Conservation (phyloP, 2,888 invertebrate genomes). For the Cepaea hortensis region DNA sequence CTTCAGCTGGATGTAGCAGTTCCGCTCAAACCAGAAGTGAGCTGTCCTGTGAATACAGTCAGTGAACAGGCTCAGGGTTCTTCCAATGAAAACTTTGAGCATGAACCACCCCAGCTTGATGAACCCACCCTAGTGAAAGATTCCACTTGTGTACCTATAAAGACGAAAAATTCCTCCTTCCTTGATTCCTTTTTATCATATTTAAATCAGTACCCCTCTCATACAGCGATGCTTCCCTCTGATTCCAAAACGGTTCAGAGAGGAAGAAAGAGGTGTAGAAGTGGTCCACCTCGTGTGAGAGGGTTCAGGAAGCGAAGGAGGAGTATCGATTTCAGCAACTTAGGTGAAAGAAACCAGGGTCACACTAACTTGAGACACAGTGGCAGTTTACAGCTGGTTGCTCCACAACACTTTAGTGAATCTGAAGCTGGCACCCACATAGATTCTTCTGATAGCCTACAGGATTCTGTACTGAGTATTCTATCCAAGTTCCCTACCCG, state of each 20-base stretch:
- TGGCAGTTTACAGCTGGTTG: constrained; percentile 9
- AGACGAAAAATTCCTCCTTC: constrained; percentile 49
- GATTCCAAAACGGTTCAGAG: not conserved
- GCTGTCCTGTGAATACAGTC: not conserved
- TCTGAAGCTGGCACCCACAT: not conserved
- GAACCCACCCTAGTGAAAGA: no score
- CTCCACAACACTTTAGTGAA: not conserved
- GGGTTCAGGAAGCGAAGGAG: not conserved
- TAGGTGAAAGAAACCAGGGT: not conserved
- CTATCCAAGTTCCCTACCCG: constrained; percentile 37
- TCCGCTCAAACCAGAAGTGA: not conserved
- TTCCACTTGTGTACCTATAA: not conserved
- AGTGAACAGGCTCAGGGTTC: not conserved
- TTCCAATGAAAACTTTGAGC: not conserved
- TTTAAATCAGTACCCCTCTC: constrained; percentile 35
- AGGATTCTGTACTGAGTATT: not conserved
- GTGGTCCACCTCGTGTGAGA: not conserved
- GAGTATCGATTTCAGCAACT: not conserved
- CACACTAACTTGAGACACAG: not conserved
- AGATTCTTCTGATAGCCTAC: not conserved
- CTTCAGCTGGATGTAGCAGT: not conserved
- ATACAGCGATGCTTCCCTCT: not conserved
- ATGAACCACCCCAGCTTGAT: not conserved
- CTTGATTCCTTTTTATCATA: constrained; percentile 52
- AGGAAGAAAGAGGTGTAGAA: not conserved